Conservation (phyloP, 2,797 vertebrate species). For the Labeo calbasu region DNA sequence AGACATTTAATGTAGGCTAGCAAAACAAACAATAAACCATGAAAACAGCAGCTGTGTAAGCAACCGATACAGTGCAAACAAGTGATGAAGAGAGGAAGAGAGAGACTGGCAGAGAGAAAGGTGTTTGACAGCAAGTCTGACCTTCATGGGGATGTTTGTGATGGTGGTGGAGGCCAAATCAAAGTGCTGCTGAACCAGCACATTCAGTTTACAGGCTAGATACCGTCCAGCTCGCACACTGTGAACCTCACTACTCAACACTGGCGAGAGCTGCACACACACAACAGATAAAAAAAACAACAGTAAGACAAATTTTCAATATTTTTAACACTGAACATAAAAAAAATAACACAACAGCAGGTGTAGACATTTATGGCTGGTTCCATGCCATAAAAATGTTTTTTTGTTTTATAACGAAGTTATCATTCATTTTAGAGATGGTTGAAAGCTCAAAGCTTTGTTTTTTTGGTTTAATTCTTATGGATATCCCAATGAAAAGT, state of each 20-base stretch:
- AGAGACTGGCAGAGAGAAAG: neutral
- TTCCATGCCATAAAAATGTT: neutral
- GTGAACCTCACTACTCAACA: slow-evolving; percentile 96
- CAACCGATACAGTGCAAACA: slow-evolving; percentile 68
- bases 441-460: neutral
- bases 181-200: slow-evolving; percentile 97
- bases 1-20: slow-evolving; percentile 99
- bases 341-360: neutral
- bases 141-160: slow-evolving; percentile 99
- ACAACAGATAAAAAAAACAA: neutral
- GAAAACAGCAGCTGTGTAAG: slow-evolving; percentile 90
- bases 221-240: slow-evolving; percentile 95
- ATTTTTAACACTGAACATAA: neutral
- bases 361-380: neutral
- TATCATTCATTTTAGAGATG: neutral
- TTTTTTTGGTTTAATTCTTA: neutral
- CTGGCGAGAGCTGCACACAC: slow-evolving; percentile 86
- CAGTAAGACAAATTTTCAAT: neutral
- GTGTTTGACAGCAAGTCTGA: slow-evolving; percentile 64
- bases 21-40: slow-evolving; percentile 96
- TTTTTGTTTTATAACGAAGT: neutral
- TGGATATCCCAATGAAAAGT: neutral
- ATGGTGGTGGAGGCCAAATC: slow-evolving; percentile 98
- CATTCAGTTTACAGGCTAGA: slow-evolving; percentile 93
- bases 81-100: slow-evolving; percentile 28